Base-by-base conservation (phyloP, 2,113 vertebrate species). In the Psephotus haematonotus region DNA sequence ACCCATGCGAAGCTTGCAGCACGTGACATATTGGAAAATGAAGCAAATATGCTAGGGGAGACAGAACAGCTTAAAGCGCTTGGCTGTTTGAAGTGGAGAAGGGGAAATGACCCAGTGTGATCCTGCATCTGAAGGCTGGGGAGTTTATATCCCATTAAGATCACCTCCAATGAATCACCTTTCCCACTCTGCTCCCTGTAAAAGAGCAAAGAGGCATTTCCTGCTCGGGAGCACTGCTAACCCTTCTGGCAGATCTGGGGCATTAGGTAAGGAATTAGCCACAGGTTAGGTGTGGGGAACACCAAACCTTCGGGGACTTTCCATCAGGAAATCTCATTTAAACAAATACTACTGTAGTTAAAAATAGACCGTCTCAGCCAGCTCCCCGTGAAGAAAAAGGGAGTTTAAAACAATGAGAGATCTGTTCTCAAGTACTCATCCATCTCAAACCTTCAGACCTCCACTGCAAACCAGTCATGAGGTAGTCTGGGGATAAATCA, bases 101-200 rank as follows among this genome's bases (percentile, higher is more conserved):
- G 69, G 92, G 95, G 95, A 97, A 97, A 91, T 94, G 96, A 97
- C 95, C 95, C 83, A 20, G 76, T 83, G 91, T 92, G 96, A 97
- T 97, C 93, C 90, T 69, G 80, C 23, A 13, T 93, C 79, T 12
- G n/a, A 93, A 94, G 92, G 81, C 88, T 87, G 52, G 35, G 47
- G 74, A 91, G 91, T 93, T 96, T 87, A 43, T 79, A 93, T 93
- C 88, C 85, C 88, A 84, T 89, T 96, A 95, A 91, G 63, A 70
- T 83, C 86, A 71, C 62, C 57, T 97, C 64, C 88, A 92, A 33
- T 59, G 90, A 96, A 65, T 35, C 84, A 97, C 80, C 69, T 86
- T 89, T 86, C 86, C 55, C 55, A 37, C 85, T 88, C 44, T 43
- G 80, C 39, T 65, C 70, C 70, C 70, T 79, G 41, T 55, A 86